These are phyloP conservation scores for Protonibea diacanthus DNA, from an alignment of 2,797 vertebrate genomes.

Conservation along the genomic window DNA sequence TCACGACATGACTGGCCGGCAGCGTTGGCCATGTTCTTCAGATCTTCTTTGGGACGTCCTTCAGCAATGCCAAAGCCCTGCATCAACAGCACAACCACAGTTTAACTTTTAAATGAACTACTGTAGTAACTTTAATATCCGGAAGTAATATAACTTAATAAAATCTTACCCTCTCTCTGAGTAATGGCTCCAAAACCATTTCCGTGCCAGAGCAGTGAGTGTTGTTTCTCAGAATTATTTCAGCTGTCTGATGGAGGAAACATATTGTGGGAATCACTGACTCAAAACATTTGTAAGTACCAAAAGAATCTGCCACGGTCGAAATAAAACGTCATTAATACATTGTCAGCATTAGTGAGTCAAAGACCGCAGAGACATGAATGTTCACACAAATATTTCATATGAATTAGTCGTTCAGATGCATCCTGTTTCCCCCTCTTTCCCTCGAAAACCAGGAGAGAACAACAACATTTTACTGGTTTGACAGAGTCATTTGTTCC, in stretches of 20 bases:
- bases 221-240: constrained; percentile 82
- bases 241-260: constrained; percentile 80
- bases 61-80: constrained; percentile 94
- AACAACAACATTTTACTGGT: background rate
- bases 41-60: constrained; percentile 88
- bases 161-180: constrained; percentile 83
- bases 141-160: background rate
- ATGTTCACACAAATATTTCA: constrained; percentile 43
- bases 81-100: constrained; percentile 2
- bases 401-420: constrained; percentile 25
- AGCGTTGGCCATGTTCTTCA: constrained; percentile 94
- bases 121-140: background rate
- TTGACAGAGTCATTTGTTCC: background rate
- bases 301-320: constrained; percentile 5
- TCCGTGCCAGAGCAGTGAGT: constrained; percentile 73
- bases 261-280: constrained; percentile 40
- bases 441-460: background rate
- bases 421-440: constrained; percentile 47
- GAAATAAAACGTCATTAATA: background rate
- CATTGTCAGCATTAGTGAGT: constrained; percentile 47
- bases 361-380: constrained; percentile 54
- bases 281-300: constrained; percentile 1
- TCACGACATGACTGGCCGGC: constrained; percentile 89
- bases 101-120: background rate
- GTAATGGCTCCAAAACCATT: constrained; percentile 82